phyloP scores from a whole-genome alignment of 1,140 invertebrate species.

The Drosophila bipectinata region DNA sequence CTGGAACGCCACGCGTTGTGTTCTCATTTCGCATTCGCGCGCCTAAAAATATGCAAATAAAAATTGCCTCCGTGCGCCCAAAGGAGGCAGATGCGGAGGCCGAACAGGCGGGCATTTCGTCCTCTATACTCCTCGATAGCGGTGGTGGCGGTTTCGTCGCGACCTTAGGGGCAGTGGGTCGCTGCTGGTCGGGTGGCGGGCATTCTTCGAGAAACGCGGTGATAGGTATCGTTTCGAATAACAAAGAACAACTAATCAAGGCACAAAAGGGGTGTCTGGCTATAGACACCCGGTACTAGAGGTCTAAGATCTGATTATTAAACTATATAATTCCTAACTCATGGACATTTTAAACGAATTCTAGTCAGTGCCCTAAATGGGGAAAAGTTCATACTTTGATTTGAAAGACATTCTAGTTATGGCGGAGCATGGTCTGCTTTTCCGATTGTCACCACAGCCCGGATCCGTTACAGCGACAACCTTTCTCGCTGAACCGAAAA shows the following conservation, averaged over 20 bases:
- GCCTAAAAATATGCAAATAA: conserved; percentile 77
- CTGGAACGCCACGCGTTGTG: conserved; percentile 13
- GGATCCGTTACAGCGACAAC: no score
- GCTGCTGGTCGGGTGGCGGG: no score
- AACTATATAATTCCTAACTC: no score
- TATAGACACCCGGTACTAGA: no score
- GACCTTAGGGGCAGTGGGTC: background rate
- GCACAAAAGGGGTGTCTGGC: no score
- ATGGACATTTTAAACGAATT: no score
- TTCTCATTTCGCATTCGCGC: conserved; percentile 64
- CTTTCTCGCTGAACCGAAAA: background rate
- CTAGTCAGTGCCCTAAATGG: no score
- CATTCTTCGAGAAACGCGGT: no score
- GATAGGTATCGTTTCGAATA: no score
- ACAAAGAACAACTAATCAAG: no score
- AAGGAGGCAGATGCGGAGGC: background rate
- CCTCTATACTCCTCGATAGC: background rate
- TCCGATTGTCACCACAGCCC: background rate
- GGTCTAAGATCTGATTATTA: no score
- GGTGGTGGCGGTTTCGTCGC: background rate
- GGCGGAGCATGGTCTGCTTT: background rate
- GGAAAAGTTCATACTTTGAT: no score
- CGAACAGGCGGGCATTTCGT: background rate
- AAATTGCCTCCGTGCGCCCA: conserved; percentile 37
- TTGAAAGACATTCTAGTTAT: background rate